Percentiles rank a stretch among this genome's conserved stretches.
Evolutionary conservation across 1,140 invertebrate genomes (phyloP).

Genomic region (Pseudomyrmex dendroicus): DNA sequence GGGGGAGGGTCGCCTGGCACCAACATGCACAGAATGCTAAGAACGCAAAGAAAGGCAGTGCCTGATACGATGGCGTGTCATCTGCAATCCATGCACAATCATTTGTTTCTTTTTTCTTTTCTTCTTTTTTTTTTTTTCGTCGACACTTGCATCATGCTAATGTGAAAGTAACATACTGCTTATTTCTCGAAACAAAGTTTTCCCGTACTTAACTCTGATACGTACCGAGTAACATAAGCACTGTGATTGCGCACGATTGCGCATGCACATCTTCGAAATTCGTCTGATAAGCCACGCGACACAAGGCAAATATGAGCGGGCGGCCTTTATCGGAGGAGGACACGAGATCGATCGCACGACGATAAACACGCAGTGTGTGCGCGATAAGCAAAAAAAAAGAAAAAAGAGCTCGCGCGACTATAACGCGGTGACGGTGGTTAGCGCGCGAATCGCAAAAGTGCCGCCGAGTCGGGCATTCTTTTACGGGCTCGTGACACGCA

Average conservation of each 20-base stretch:
- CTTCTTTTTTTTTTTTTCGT: background rate
- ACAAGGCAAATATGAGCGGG: conserved; percentile 12
- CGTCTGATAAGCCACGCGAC: conserved; percentile 54
- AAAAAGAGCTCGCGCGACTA: conserved; percentile 58
- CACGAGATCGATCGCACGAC: conserved; percentile 59
- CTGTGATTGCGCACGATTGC: background rate
- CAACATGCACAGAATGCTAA: conserved; percentile 41
- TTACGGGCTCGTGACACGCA: conserved; percentile 65
- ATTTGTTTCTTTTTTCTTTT: background rate
- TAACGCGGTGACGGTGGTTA: conserved; percentile 57
- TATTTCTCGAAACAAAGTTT: background rate
- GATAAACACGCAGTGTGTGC: conserved; percentile 53
- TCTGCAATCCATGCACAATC: conserved; percentile 31
- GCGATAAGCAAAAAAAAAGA: too few species aligned
- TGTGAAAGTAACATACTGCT: background rate
- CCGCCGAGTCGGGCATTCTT: conserved; percentile 11
- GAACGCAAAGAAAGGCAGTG: conserved; percentile 45
- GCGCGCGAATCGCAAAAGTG: conserved; percentile 69
- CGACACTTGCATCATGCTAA: background rate
- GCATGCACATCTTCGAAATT: background rate
- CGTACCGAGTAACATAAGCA: too few species aligned
- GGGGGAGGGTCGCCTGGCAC: conserved; percentile 32
- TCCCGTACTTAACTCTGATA: too few species aligned
- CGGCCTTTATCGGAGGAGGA: conserved; percentile 1
- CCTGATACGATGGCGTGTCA: conserved; percentile 59